phyloP scores from a whole-genome alignment of 2,113 vertebrate species.

The Eulemur rufifrons region DNA sequence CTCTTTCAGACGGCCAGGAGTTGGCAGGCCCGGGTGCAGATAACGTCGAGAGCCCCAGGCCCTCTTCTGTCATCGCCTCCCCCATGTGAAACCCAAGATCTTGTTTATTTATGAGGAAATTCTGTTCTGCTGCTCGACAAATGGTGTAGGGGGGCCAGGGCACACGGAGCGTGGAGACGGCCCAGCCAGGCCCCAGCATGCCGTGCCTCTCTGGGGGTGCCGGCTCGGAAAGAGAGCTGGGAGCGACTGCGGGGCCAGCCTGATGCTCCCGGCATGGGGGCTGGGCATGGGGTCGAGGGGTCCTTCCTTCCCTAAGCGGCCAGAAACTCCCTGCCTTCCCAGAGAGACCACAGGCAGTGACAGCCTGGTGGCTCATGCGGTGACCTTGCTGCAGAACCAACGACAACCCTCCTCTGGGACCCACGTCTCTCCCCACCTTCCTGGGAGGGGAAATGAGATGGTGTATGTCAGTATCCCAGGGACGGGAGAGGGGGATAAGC shows the following conservation, averaged over 20 bases:
- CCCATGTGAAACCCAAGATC: constrained; percentile 84
- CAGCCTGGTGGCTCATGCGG: neutral
- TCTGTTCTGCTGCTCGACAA: constrained; percentile 84
- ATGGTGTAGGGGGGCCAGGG: constrained; percentile 70
- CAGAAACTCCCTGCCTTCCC: constrained; percentile 38
- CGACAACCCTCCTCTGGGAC: neutral
- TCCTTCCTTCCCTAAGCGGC: constrained; percentile 29
- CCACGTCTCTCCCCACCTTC: neutral
- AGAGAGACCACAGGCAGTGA: neutral
- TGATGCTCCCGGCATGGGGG: neutral
- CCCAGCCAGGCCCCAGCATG: constrained; percentile 27
- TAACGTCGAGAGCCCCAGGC: constrained; percentile 83
- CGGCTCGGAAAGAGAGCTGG: constrained; percentile 71
- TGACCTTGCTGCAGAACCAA: fast-evolving
- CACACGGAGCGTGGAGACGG: constrained; percentile 68
- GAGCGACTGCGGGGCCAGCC: constrained; percentile 39
- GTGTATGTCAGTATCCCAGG: neutral
- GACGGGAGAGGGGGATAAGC: neutral
- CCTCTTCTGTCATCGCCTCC: constrained; percentile 86
- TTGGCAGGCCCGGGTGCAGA: constrained; percentile 80
- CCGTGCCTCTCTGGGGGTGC: neutral
- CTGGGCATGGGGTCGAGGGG: neutral
- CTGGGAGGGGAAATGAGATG: neutral
- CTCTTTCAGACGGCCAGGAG: constrained; percentile 80
- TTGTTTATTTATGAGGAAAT: constrained; percentile 88